Evolutionary conservation across 1,140 invertebrate genomes (phyloP).

Genomic region (Tetramorium simillimum): DNA sequence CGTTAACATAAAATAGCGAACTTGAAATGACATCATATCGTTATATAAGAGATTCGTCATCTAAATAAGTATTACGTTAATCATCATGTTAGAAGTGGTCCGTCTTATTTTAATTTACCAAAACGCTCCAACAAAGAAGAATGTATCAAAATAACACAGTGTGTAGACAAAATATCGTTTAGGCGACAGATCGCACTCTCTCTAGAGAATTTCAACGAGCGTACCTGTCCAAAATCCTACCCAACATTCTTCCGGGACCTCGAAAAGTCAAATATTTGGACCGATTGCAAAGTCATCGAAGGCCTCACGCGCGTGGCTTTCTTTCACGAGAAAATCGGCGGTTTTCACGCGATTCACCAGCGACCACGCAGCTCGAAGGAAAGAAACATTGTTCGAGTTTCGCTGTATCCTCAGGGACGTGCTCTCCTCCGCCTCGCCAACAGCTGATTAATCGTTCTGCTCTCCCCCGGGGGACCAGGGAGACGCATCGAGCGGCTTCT

Average conservation of each 20-base stretch:
- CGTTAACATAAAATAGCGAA: background rate
- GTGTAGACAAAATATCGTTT: conserved; percentile 21
- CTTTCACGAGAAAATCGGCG: conserved; percentile 64
- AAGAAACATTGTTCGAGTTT: conserved; percentile 82
- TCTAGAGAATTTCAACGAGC: conserved; percentile 63
- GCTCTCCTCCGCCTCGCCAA: conserved; percentile 84
- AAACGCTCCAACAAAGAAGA: background rate
- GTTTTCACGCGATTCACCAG: conserved; percentile 75
- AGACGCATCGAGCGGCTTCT: conserved; percentile 83
- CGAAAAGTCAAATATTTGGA: conserved; percentile 81
- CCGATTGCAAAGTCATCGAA: conserved; percentile 78
- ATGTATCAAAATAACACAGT: background rate
- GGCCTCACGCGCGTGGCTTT: conserved; percentile 71
- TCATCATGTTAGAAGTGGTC: background rate
- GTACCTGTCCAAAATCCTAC: conserved; percentile 36
- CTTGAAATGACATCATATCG: background rate
- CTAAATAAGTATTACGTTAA: background rate
- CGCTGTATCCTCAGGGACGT: conserved; percentile 80
- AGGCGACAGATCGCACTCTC: conserved; percentile 21
- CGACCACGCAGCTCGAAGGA: conserved; percentile 70
- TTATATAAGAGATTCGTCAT: background rate
- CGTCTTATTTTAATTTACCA: background rate
- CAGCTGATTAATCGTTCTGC: conserved; percentile 85
- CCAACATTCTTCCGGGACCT: conserved; percentile 24
- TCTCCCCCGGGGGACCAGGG: conserved; percentile 79